phyloP scores from a whole-genome alignment of 2,888 invertebrate genomes.

The Girardia tigrina region DNA sequence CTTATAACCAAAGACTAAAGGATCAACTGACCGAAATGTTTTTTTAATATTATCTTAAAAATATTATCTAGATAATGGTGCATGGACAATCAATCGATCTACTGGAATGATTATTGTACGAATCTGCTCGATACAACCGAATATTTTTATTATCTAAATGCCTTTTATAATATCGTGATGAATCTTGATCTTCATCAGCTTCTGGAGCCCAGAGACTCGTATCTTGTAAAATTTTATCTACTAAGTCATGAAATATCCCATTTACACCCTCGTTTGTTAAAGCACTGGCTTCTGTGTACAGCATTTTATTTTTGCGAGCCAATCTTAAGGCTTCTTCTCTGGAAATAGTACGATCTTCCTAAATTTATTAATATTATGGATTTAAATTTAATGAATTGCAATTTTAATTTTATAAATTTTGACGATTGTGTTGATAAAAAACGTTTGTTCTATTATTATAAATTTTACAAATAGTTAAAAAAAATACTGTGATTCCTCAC shows the following conservation, averaged over 20 bases:
- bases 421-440: too few species aligned
- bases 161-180: not conserved
- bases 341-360: not conserved
- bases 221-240: not conserved
- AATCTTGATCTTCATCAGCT: conserved; percentile 3
- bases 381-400: too few species aligned
- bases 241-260: not conserved
- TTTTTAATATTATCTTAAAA: not conserved
- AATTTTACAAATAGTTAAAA: too few species aligned
- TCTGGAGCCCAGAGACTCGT: conserved; percentile 11
- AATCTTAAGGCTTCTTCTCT: conserved; percentile 3
- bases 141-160: conserved; percentile 20
- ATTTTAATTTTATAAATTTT: too few species aligned
- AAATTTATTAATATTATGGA: too few species aligned
- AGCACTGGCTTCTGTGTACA: conserved; percentile 8
- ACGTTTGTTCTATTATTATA: too few species aligned
- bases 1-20: not conserved
- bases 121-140: not conserved
- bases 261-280: not conserved
- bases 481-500: too few species aligned
- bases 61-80: not conserved
- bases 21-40: not conserved
- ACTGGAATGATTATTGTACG: not conserved
- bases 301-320: conserved; percentile 11
- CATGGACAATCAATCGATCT: not conserved